These are phyloP conservation scores for Phoebastria nigripes DNA, from an alignment of 2,797 vertebrate species.

Conservation along the genomic window DNA sequence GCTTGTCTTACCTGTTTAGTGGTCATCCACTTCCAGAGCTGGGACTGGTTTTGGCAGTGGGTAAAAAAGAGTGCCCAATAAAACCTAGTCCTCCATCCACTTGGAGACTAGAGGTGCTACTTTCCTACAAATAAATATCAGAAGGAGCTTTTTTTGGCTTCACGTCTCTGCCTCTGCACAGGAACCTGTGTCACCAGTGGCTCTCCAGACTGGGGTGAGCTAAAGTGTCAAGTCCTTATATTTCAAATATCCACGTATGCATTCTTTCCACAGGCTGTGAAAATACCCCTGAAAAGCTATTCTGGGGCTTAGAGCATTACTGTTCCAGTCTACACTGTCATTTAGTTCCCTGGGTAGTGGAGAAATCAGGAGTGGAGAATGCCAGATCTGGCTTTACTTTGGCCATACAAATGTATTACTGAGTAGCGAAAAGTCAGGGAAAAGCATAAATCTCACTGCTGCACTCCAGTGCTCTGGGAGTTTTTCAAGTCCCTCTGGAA, in stretches of 20 bases:
- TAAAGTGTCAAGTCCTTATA: conserved; percentile 16
- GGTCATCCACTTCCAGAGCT: background rate
- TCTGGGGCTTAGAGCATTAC: conserved; percentile 31
- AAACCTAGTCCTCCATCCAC: background rate
- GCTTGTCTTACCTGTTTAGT: background rate
- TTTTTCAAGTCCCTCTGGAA: conserved; percentile 60
- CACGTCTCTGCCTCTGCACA: background rate
- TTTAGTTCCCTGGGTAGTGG: conserved; percentile 36
- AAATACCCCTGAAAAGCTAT: conserved; percentile 37
- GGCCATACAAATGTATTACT: conserved; percentile 39
- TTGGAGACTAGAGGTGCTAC: background rate
- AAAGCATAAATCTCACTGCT: conserved; percentile 59
- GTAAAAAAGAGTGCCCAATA: background rate
- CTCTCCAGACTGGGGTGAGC: background rate
- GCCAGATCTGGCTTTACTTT: conserved; percentile 63
- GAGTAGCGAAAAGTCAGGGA: conserved; percentile 51
- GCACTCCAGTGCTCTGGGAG: conserved; percentile 41
- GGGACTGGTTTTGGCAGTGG: background rate
- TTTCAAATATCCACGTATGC: background rate
- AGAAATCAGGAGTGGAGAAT: background rate
- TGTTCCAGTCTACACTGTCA: conserved; percentile 27
- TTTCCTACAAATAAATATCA: conserved; percentile 21
- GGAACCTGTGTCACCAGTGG: conserved; percentile 10
- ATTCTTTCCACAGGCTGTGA: conserved; percentile 46
- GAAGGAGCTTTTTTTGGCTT: conserved; percentile 9